A percentile compares a stretch with the other conserved stretches of the same genome.
These are phyloP conservation scores for Eulithis prunata DNA, from an alignment of 2,888 invertebrate genomes.

Conservation along the genomic window DNA sequence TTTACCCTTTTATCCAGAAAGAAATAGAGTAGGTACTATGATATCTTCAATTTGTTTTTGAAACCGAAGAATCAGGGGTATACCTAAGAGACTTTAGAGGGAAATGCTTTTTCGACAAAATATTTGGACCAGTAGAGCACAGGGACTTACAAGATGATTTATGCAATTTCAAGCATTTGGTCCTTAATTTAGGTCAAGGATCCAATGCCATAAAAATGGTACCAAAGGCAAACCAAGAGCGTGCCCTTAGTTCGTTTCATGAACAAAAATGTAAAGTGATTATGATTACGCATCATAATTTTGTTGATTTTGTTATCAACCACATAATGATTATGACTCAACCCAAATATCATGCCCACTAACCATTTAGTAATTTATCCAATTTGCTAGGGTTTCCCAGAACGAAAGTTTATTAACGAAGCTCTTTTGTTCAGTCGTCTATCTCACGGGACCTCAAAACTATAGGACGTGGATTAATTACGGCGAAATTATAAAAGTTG, in stretches of 20 bases:
- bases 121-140: not conserved
- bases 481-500: slow-evolving; percentile 27
- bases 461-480: slow-evolving; percentile 32
- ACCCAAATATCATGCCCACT: slow-evolving; percentile 1
- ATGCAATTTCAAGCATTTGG: not conserved
- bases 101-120: not conserved
- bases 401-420: slow-evolving; percentile 35
- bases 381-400: slow-evolving; percentile 26
- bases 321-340: too few species aligned
- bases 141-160: not conserved
- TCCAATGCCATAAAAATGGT: not conserved
- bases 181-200: slow-evolving; percentile 14
- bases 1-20: slow-evolving; percentile 10
- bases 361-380: slow-evolving; percentile 26
- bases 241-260: slow-evolving; percentile 10
- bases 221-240: not conserved
- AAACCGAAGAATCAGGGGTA: not conserved
- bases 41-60: slow-evolving; percentile 6
- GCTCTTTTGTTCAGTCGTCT: slow-evolving; percentile 26
- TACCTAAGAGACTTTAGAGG: too few species aligned
- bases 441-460: slow-evolving; percentile 18
- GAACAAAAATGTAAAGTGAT: not conserved
- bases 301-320: slow-evolving; percentile 7
- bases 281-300: slow-evolving; percentile 6
- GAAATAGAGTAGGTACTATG: slow-evolving; percentile 5